phyloP scores from a whole-genome alignment of 2,113 vertebrate genomes.

The Amphilophus citrinellus region DNA sequence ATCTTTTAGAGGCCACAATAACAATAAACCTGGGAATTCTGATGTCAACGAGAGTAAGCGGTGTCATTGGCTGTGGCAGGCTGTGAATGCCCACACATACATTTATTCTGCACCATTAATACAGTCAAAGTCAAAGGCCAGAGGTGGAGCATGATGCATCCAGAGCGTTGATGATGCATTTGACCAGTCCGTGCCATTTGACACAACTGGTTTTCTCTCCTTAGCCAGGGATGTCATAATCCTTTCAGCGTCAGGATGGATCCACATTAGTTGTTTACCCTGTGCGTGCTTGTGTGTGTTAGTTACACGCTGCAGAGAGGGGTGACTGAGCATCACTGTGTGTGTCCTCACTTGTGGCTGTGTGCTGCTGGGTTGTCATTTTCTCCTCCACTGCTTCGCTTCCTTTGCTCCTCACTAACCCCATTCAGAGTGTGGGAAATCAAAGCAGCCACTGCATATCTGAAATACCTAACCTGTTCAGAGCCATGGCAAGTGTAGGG shows the following conservation, averaged over 20 bases:
- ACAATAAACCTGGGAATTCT: neutral
- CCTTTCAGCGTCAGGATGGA: slow-evolving; percentile 10
- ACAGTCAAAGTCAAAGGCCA: neutral
- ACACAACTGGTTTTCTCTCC: slow-evolving; percentile 27
- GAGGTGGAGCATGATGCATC: neutral
- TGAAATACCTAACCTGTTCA: slow-evolving; percentile 51
- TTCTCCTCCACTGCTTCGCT: slow-evolving; percentile 53
- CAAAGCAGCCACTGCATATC: slow-evolving; percentile 38
- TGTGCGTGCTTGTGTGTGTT: neutral
- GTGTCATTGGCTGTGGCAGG: neutral
- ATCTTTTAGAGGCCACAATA: neutral
- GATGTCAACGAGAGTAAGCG: neutral
- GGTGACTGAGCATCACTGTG: slow-evolving; percentile 9
- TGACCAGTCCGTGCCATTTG: neutral
- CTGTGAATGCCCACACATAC: neutral
- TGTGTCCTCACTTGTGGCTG: slow-evolving; percentile 31
- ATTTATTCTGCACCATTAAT: slow-evolving; percentile 1
- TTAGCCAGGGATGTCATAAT: slow-evolving; percentile 10
- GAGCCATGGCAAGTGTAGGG: slow-evolving; percentile 10
- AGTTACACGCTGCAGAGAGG: neutral
- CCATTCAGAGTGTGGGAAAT: slow-evolving; percentile 58
- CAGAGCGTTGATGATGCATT: slow-evolving; percentile 17
- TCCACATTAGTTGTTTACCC: slow-evolving; percentile 11
- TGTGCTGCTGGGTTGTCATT: slow-evolving; percentile 50
- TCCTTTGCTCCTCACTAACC: slow-evolving; percentile 55